Evolutionary conservation across 1,140 invertebrate genomes (phyloP).

Genomic region (Apis cerana): DNA sequence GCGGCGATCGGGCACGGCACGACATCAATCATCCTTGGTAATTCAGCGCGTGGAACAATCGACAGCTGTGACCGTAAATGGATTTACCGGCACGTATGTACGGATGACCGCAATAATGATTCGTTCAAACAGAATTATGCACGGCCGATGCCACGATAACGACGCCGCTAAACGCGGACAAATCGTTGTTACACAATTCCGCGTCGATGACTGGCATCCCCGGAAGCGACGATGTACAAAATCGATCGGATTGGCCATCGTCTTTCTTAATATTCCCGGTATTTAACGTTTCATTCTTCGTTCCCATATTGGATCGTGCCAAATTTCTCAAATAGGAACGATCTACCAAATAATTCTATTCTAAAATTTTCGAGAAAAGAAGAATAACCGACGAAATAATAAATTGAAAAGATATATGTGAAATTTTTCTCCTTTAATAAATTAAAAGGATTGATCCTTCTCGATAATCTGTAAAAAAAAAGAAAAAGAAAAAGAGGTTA

Average conservation of each 20-base stretch:
- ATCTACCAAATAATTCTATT: too few species aligned
- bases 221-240: neutral
- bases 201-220: constrained; percentile 3
- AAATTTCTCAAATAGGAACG: too few species aligned
- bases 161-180: constrained; percentile 42
- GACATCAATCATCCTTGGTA: constrained; percentile 58
- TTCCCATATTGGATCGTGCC: too few species aligned
- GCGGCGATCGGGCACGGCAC: neutral
- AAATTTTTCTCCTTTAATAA: too few species aligned
- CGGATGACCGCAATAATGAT: constrained; percentile 68
- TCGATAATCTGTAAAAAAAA: too few species aligned
- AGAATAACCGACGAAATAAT: too few species aligned
- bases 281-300: neutral
- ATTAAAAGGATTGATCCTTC: too few species aligned
- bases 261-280: neutral
- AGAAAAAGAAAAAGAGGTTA: too few species aligned
- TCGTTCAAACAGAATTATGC: constrained; percentile 71
- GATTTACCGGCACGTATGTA: constrained; percentile 53
- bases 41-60: constrained; percentile 52
- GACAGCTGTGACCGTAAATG: constrained; percentile 58
- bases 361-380: too few species aligned
- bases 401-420: too few species aligned
- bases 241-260: constrained; percentile 3
- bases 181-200: constrained; percentile 43
- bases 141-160: constrained; percentile 55